Conservation (phyloP, 2,888 invertebrate species). For the Cephalotes varians region DNA sequence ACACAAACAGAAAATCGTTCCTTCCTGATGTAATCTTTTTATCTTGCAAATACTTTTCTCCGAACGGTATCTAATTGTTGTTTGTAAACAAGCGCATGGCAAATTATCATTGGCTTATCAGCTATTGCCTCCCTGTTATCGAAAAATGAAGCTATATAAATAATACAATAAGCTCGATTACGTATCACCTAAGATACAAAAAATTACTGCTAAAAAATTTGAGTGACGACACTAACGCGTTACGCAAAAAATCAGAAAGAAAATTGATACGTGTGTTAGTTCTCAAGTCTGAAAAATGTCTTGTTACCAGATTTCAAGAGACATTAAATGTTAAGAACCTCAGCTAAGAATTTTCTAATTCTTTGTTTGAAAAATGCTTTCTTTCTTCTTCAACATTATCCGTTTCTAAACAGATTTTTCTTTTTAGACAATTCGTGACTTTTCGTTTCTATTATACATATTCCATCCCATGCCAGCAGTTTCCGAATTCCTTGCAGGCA, state of each 20-base stretch:
- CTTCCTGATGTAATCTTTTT: not conserved
- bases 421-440: not conserved
- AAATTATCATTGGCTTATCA: conserved; percentile 35
- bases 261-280: not conserved
- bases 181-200: not conserved
- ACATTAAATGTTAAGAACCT: too few species aligned
- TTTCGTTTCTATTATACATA: not conserved
- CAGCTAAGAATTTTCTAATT: not conserved
- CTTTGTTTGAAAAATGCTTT: not conserved
- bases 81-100: conserved; percentile 5
- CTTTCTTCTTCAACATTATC: not conserved
- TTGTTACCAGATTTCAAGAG: too few species aligned
- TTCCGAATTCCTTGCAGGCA: conserved; percentile 40
- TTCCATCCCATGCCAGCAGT: not conserved
- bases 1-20: conserved; percentile 2
- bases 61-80: conserved; percentile 8
- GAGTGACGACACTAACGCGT: too few species aligned
- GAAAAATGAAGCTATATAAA: not conserved
- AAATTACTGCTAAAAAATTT: not conserved
- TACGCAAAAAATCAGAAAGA: not conserved
- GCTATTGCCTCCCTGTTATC: not conserved
- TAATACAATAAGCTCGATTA: not conserved
- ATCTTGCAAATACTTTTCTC: conserved; percentile 15
- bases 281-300: not conserved
- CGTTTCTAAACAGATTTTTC: not conserved